Percentiles rank a stretch among this genome's conserved stretches.
phyloP scores from a whole-genome alignment of 2,888 invertebrate genomes.

The Ormia ochracea region DNA sequence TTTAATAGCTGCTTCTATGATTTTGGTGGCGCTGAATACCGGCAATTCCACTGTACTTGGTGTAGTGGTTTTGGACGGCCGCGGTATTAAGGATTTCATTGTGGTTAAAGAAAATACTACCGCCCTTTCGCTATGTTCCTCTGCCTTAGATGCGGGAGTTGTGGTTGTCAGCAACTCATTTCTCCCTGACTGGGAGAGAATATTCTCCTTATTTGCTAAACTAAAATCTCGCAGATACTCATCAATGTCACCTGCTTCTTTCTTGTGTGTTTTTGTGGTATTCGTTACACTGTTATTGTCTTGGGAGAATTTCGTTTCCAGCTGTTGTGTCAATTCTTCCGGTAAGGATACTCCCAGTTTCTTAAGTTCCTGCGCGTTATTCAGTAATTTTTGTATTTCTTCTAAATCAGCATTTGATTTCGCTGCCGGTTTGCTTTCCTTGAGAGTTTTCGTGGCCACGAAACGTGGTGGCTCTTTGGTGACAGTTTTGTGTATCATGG shows the following conservation, averaged over 20 bases:
- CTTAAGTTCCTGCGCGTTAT: conserved; percentile 75
- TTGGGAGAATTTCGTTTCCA: conserved; percentile 67
- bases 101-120: conserved; percentile 73
- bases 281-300: neutral
- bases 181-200: neutral
- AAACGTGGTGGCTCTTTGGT: conserved; percentile 59
- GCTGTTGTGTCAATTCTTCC: conserved; percentile 69
- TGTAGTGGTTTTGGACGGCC: conserved; percentile 67
- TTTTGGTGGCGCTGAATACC: conserved; percentile 73
- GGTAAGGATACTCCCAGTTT: conserved; percentile 71
- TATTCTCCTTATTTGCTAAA: neutral
- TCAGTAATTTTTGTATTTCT: conserved; percentile 77
- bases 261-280: neutral
- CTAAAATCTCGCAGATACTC: conserved; percentile 48
- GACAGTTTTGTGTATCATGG: conserved; percentile 69
- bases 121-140: conserved; percentile 57
- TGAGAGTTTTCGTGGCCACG: conserved; percentile 60
- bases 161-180: conserved; percentile 23
- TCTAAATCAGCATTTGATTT: conserved; percentile 77
- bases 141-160: conserved; percentile 27
- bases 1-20: conserved; percentile 73
- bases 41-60: conserved; percentile 71
- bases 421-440: neutral
- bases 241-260: conserved; percentile 13
- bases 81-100: conserved; percentile 67